phyloP scores from a whole-genome alignment of 2,888 invertebrate genomes.

The Zhuqinia jingwanae region DNA sequence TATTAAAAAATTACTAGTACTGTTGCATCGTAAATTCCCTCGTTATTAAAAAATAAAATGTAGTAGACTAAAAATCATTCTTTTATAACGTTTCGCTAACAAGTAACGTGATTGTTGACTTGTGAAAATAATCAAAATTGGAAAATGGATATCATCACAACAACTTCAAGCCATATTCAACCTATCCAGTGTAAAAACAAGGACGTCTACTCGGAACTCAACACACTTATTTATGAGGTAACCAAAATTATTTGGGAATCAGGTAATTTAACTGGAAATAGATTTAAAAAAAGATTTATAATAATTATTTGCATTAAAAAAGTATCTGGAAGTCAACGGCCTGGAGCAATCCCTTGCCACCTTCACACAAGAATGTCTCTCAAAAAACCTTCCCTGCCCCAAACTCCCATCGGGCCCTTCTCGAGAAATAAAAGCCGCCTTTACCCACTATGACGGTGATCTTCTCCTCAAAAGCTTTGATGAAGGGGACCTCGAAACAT shows the following conservation, averaged over 20 bases:
- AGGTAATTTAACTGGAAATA: background rate
- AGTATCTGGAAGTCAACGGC: conserved; percentile 78
- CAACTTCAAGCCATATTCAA: conserved; percentile 21
- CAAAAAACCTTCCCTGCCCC: conserved; percentile 74
- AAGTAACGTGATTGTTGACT: no score
- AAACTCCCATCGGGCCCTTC: conserved; percentile 24
- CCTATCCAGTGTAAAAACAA: conserved; percentile 59
- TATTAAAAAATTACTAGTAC: no score
- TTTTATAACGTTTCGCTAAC: no score
- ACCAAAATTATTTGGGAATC: background rate
- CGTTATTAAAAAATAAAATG: no score
- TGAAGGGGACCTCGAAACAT: conserved; percentile 73
- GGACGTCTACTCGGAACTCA: conserved; percentile 71
- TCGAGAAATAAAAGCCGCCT: conserved; percentile 71
- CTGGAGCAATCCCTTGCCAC: conserved; percentile 75
- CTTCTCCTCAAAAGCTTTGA: conserved; percentile 75
- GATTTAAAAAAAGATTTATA: background rate
- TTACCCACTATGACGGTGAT: conserved; percentile 75
- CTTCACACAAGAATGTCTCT: conserved; percentile 75
- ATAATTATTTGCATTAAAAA: background rate
- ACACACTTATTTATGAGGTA: conserved; percentile 73
- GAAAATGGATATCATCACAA: no score
- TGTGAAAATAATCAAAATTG: no score
- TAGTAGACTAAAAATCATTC: no score
- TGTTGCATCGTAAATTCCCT: no score